Evolutionary conservation across 2,797 vertebrate genomes (phyloP).

Genomic region (Scleropages formosus): DNA sequence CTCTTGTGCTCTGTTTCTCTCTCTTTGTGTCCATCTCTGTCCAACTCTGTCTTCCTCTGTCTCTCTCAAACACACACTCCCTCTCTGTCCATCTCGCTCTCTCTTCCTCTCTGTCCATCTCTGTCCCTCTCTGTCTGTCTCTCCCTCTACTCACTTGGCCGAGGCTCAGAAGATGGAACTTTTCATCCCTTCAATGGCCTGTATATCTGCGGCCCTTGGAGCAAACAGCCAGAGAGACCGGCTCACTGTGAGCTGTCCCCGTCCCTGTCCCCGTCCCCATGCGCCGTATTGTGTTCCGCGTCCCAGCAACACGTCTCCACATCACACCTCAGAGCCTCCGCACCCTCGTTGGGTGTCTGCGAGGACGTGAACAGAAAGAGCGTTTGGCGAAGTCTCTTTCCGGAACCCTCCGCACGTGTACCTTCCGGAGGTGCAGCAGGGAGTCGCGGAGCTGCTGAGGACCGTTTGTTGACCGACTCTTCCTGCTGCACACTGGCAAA

Average conservation of each 20-base stretch:
- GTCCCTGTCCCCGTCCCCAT: background rate
- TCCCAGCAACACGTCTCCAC: too few relatives aligned
- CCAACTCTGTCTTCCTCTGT: background rate
- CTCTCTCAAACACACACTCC: background rate
- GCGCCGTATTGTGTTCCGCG: too few relatives aligned
- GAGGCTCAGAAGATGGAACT: conserved; percentile 46
- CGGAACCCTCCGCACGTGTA: too few relatives aligned
- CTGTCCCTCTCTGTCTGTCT: conserved; percentile 16
- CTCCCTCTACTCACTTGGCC: conserved; percentile 12
- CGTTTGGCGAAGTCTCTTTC: too few relatives aligned
- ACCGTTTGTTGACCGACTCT: too few relatives aligned
- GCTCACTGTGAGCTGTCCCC: conserved; percentile 35
- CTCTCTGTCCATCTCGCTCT: conserved; percentile 29
- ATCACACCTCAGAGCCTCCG: too few relatives aligned
- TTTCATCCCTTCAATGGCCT: conserved; percentile 89
- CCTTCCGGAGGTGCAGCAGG: background rate
- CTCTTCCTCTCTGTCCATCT: conserved; percentile 8
- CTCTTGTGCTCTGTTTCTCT: background rate
- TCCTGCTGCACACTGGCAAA: background rate
- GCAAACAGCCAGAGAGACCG: conserved; percentile 79
- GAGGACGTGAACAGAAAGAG: background rate
- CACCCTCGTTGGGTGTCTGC: too few relatives aligned
- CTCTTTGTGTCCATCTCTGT: conserved; percentile 2
- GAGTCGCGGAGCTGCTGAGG: background rate
- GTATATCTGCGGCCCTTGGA: conserved; percentile 78